Evolutionary conservation across 2,888 invertebrate species (phyloP), one percentile per base, ranked within the genome.

Genomic region (Exephanes ischioxanthus): DNA sequence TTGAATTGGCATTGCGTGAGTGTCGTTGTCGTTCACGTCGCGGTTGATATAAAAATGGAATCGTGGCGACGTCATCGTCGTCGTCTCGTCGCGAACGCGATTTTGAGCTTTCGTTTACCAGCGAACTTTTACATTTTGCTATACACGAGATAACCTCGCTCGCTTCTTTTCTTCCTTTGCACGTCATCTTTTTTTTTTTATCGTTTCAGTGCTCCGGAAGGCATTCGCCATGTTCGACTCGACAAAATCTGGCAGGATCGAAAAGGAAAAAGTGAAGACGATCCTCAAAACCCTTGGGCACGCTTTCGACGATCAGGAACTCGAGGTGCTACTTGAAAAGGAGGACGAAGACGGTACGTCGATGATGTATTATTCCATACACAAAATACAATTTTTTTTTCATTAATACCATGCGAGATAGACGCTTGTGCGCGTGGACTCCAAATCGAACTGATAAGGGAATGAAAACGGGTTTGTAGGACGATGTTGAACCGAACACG

Each of bases 171-270:
- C 33, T 66, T 55, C 26, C 58, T 58, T 1, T 22, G 26, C 63
- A 48, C 41, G 30, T 41, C 19, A 83, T 84, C 48, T 67, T 51
- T 26, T 51, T 51, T 26, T 51, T 16, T 41, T 63, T 55, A n/a
- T 76, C 76, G 55, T 78, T 82, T 71, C 91, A 97, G 97, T 97
- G 96, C 95, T 97, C 84, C 95, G 96, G 90, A 95, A 97, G 90
- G 97, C 97, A 26, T 97, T 97, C 95, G 96, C 97, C 92, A 97
- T 97, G 97, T 97, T 97, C 94, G 97, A 97, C 94, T 97, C 97
- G 33, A 95, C 96, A 90, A 97, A 97, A 92, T 96, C 96, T 88
- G 97, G 97, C 48, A 95, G 95, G 90, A 97, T 97, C 83, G 97
- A 97, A 91, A 97, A 97, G 91, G 97, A 97, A 91, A 97, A 97